A percentile compares a stretch with the other conserved stretches of the same genome.
phyloP scores from a whole-genome alignment of 2,888 invertebrate genomes.

The Gortyna flavago region DNA sequence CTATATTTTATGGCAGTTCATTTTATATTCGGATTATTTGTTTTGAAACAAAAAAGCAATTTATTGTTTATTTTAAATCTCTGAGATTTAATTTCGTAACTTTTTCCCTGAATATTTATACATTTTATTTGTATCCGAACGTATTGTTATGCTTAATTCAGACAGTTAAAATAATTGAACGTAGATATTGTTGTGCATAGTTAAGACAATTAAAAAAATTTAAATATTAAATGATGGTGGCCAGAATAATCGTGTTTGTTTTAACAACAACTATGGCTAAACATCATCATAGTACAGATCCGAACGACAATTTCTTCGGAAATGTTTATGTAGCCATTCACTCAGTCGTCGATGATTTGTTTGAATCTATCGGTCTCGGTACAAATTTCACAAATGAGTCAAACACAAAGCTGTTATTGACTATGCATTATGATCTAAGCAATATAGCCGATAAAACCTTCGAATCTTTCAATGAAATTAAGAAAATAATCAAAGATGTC shows the following conservation, averaged over 20 bases:
- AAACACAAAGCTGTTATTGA: constrained; percentile 59
- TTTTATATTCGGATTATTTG: constrained; percentile 3
- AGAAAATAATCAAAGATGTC: constrained; percentile 40
- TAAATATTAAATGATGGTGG: constrained; percentile 13
- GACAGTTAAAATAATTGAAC: neutral
- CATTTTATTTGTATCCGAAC: neutral
- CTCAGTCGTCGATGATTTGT: constrained; percentile 63
- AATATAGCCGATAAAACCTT: constrained; percentile 63
- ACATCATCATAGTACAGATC: constrained; percentile 39
- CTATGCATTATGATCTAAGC: constrained; percentile 68
- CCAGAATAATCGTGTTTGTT: constrained; percentile 21
- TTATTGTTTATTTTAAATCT: neutral
- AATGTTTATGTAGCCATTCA: constrained; percentile 64
- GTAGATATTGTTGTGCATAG: neutral
- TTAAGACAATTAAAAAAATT: neutral
- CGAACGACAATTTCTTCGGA: constrained; percentile 58
- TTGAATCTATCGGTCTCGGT: constrained; percentile 64
- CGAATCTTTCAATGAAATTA: constrained; percentile 57
- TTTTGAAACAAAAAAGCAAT: neutral
- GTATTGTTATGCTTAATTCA: neutral
- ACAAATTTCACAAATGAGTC: constrained; percentile 54
- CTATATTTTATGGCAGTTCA: constrained; percentile 1
- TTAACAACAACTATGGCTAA: constrained; percentile 40
- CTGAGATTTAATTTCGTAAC: constrained; percentile 7
- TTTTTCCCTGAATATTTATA: neutral